Percentiles rank a stretch among this genome's conserved stretches.
These are phyloP conservation scores for Aquatica leii DNA, from an alignment of 2,888 invertebrate species.

Conservation along the genomic window DNA sequence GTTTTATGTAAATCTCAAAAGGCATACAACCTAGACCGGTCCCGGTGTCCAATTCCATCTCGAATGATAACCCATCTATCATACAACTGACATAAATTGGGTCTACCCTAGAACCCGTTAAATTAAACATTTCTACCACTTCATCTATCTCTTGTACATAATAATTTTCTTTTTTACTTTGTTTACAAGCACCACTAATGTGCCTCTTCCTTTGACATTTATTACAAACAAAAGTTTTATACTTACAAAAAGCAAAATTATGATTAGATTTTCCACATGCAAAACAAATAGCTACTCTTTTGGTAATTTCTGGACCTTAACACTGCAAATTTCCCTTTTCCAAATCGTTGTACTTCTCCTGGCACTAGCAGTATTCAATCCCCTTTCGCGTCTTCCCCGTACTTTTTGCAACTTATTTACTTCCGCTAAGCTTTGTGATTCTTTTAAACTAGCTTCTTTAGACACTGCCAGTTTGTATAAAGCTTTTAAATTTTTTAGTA, in stretches of 20 bases:
- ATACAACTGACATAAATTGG: not conserved
- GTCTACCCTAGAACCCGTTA: not conserved
- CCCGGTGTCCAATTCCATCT: too few species aligned
- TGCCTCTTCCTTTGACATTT: not conserved
- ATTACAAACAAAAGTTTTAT: too few species aligned
- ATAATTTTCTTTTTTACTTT: not conserved
- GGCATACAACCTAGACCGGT: not conserved
- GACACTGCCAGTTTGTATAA: not conserved
- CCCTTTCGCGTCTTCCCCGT: not conserved
- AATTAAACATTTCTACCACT: too few species aligned
- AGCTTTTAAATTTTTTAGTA: too few species aligned
- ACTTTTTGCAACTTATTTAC: too few species aligned
- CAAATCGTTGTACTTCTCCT: not conserved
- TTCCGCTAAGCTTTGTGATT: too few species aligned
- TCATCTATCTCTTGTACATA: too few species aligned
- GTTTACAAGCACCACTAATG: not conserved
- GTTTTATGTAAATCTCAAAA: not conserved
- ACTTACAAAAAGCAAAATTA: too few species aligned
- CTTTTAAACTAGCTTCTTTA: too few species aligned
- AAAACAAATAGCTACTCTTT: not conserved
- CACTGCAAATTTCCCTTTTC: not conserved
- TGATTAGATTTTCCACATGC: too few species aligned
- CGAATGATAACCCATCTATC: not conserved
- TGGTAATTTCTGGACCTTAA: too few species aligned
- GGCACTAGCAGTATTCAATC: not conserved